Conservation (phyloP, 2,888 invertebrate genomes). For the Yponomeuta plumbellus region DNA sequence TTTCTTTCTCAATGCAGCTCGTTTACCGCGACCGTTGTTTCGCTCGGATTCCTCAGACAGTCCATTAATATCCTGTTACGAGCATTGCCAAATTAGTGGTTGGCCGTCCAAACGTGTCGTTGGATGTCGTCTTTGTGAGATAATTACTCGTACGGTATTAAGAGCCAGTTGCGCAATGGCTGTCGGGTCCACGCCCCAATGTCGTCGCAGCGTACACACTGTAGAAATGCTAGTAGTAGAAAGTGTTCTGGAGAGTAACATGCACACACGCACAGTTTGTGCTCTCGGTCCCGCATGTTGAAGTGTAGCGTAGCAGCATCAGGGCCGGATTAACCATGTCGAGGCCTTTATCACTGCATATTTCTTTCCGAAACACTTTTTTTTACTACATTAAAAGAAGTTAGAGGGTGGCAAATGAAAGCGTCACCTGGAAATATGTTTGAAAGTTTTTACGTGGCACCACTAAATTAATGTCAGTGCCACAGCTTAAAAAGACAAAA, state of each 20-base stretch:
- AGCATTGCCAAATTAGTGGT: conserved; percentile 30
- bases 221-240: conserved; percentile 20
- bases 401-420: too few relatives aligned
- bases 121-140: conserved; percentile 26
- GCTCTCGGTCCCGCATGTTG: background rate
- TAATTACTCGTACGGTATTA: conserved; percentile 31
- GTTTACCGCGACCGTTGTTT: conserved; percentile 1
- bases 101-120: conserved; percentile 27
- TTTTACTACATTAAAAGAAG: too few relatives aligned
- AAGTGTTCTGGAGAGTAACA: conserved; percentile 24
- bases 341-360: too few relatives aligned
- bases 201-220: conserved; percentile 20
- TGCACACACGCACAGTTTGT: background rate
- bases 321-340: too few relatives aligned
- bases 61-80: conserved; percentile 33
- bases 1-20: background rate
- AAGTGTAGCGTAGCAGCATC: background rate
- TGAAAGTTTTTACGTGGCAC: too few relatives aligned
- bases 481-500: too few relatives aligned
- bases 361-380: too few relatives aligned
- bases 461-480: too few relatives aligned
- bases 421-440: too few relatives aligned
- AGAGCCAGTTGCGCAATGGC: conserved; percentile 23
- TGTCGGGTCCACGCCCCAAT: background rate
- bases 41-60: conserved; percentile 25